A percentile compares a stretch with the other conserved stretches of the same genome.
Evolutionary conservation across 2,888 invertebrate species (phyloP).

Genomic region (Disparrhopalites patrizii): DNA sequence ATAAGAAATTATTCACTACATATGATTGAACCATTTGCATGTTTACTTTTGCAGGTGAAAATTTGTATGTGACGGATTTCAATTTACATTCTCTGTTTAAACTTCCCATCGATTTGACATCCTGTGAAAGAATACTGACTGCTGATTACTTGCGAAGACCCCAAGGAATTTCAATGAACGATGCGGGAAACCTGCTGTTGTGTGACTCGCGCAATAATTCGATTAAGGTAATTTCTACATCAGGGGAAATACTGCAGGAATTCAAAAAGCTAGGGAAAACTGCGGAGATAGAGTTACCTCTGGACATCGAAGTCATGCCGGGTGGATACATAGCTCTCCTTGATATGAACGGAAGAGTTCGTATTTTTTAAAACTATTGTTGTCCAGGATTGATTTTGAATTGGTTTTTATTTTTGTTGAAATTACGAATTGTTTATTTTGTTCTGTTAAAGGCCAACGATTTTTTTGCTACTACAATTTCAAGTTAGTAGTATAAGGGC

Average conservation of each 20-base stretch:
- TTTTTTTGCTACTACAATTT: no score
- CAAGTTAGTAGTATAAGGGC: no score
- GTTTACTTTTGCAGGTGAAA: slow-evolving; percentile 25
- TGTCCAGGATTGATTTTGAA: no score
- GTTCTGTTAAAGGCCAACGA: no score
- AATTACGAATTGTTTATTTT: no score
- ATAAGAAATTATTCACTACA: no score
- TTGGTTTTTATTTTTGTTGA: no score
- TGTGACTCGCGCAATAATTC: slow-evolving; percentile 22
- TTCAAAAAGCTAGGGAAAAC: not conserved
- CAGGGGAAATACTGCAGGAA: slow-evolving; percentile 8
- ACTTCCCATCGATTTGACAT: slow-evolving; percentile 13
- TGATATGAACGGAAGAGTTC: slow-evolving; percentile 19
- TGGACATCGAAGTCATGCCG: slow-evolving; percentile 26
- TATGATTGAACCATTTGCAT: no score
- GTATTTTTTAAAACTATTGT: slow-evolving; percentile 18
- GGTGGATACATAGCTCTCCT: slow-evolving; percentile 27
- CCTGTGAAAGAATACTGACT: slow-evolving; percentile 13
- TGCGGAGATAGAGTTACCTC: slow-evolving; percentile 10
- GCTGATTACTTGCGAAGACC: slow-evolving; percentile 16
- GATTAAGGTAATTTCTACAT: slow-evolving; percentile 21
- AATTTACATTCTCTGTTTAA: slow-evolving; percentile 31
- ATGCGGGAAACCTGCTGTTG: slow-evolving; percentile 31
- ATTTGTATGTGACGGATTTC: slow-evolving; percentile 40
- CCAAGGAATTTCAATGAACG: slow-evolving; percentile 32